Conservation (phyloP, 2,113 vertebrate genomes). For the Albula goreensis region DNA sequence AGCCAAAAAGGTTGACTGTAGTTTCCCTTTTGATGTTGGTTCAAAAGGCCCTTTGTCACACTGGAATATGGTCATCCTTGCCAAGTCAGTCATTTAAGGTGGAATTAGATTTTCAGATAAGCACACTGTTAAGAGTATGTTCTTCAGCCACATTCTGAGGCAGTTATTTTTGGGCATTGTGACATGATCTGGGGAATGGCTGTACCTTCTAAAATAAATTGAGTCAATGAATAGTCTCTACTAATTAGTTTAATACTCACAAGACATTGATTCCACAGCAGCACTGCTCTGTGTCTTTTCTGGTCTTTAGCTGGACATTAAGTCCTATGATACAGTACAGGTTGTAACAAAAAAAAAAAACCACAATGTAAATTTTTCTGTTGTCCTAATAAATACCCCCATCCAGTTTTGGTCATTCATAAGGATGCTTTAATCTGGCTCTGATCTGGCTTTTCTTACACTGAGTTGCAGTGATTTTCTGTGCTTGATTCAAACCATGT, state of each 20-base stretch:
- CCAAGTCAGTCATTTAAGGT: neutral
- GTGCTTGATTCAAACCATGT: neutral
- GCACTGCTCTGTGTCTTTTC: neutral
- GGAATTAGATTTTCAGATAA: neutral
- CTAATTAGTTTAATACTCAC: neutral
- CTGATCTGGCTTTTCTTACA: neutral
- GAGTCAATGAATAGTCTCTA: neutral
- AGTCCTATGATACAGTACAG: neutral
- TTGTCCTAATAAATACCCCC: neutral
- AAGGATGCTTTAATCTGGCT: neutral
- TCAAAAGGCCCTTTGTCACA: neutral
- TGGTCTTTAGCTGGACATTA: neutral
- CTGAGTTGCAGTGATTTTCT: neutral
- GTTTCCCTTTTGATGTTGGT: neutral
- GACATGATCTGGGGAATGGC: neutral
- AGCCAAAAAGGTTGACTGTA: neutral
- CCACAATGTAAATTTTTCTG: neutral
- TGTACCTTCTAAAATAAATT: constrained; percentile 1
- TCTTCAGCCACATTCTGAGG: neutral
- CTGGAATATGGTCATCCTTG: neutral
- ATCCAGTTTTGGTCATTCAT: neutral
- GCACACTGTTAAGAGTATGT: neutral
- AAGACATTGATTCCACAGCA: constrained; percentile 1
- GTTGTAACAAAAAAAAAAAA: neutral
- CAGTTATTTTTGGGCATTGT: neutral